These are phyloP conservation scores for Mizuhopecten yessoensis DNA, from an alignment of 1,140 invertebrate species.

Conservation along the genomic window DNA sequence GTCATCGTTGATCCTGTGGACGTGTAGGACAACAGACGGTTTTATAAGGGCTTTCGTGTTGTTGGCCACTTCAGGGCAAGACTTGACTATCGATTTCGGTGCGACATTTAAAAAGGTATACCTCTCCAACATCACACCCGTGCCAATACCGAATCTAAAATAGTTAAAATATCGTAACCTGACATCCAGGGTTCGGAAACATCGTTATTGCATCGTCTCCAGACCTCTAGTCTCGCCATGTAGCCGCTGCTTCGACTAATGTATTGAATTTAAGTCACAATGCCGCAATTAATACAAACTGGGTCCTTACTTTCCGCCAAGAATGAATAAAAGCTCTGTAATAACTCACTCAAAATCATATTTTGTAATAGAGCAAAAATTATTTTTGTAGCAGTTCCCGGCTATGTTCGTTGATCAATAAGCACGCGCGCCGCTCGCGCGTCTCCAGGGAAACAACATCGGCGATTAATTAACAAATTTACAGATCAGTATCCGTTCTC, in stretches of 20 bases:
- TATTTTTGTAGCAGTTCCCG: conserved; percentile 38
- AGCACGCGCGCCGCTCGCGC: conserved; percentile 33
- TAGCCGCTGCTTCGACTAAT: neutral
- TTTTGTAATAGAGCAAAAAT: conserved; percentile 29
- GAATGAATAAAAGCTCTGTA: conserved; percentile 12
- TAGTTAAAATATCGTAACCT: conserved; percentile 19
- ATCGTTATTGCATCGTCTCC: neutral
- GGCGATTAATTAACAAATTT: conserved; percentile 35
- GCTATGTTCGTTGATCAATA: conserved; percentile 27
- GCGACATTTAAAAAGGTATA: conserved; percentile 32
- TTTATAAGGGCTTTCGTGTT: too few relatives aligned
- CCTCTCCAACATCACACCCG: neutral
- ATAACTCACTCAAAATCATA: conserved; percentile 29
- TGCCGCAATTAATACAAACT: conserved; percentile 17
- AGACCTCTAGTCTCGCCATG: neutral
- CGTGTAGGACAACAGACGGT: too few relatives aligned
- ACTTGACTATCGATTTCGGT: neutral
- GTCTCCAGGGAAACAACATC: conserved; percentile 31
- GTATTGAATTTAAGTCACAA: conserved; percentile 39
- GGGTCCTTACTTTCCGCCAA: conserved; percentile 21
- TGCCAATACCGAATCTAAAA: conserved; percentile 20
- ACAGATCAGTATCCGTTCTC: conserved; percentile 37
- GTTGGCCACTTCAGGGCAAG: neutral
- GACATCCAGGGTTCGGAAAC: neutral
- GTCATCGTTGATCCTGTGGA: too few relatives aligned